A percentile compares a stretch with the other conserved stretches of the same genome.
These are phyloP conservation scores for Microctenopoma stevenorrisi DNA, from an alignment of 2,797 vertebrate species.

Conservation along the genomic window DNA sequence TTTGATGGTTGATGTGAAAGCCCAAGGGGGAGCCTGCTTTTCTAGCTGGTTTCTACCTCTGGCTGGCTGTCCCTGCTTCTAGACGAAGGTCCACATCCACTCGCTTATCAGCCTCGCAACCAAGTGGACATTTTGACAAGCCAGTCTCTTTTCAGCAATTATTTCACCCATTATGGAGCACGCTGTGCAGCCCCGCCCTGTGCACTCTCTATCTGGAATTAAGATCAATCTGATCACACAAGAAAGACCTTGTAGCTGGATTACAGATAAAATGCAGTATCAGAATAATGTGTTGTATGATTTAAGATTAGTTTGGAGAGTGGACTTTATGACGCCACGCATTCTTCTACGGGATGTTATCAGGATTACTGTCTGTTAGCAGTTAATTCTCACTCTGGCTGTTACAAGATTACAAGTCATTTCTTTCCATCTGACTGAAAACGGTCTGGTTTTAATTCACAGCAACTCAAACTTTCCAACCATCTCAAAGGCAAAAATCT, in stretches of 20 bases:
- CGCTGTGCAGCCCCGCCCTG: slow-evolving; percentile 58
- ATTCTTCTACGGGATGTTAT: slow-evolving; percentile 26
- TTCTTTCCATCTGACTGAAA: slow-evolving; percentile 33
- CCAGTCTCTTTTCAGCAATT: slow-evolving; percentile 81
- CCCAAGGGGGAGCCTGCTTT: slow-evolving; percentile 74
- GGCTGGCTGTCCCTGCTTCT: slow-evolving; percentile 69
- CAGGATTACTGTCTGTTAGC: slow-evolving; percentile 16
- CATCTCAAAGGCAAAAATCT: slow-evolving; percentile 30
- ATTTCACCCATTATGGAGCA: slow-evolving; percentile 81
- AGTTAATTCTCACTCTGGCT: slow-evolving; percentile 36
- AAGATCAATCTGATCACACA: slow-evolving; percentile 64
- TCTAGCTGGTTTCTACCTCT: slow-evolving; percentile 77
- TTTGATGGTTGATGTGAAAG: slow-evolving; percentile 79
- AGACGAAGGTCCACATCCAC: slow-evolving; percentile 71
- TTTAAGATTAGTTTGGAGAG: slow-evolving; percentile 36
- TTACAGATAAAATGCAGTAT: slow-evolving; percentile 33
- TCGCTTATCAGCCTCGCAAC: slow-evolving; percentile 72
- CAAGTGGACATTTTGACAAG: slow-evolving; percentile 76
- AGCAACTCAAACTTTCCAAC: slow-evolving; percentile 38
- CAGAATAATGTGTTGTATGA: slow-evolving; percentile 28
- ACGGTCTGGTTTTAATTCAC: slow-evolving; percentile 38
- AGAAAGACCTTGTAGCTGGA: slow-evolving; percentile 32
- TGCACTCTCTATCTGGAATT: slow-evolving; percentile 50
- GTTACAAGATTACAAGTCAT: slow-evolving; percentile 37
- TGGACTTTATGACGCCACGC: slow-evolving; percentile 12